Evolutionary conservation across 2,113 vertebrate genomes (phyloP).

Genomic region (Marcusenius ussheri): DNA sequence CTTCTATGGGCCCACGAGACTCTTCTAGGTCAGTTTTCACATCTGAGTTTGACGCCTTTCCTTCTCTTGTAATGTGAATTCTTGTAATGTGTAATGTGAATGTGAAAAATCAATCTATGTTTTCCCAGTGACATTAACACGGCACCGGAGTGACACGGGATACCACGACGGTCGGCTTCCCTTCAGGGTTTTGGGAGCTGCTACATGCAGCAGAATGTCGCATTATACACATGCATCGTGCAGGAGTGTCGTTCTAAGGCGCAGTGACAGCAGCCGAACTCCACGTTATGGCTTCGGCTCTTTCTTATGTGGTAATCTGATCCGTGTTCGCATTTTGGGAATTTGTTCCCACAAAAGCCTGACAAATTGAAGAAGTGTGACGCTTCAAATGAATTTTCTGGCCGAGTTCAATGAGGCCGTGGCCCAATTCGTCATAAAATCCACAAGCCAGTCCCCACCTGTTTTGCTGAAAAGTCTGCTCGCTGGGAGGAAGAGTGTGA

Average conservation of each 20-base stretch:
- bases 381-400: conserved; percentile 13
- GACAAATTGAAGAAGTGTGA: conserved; percentile 11
- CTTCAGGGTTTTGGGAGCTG: background rate
- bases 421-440: background rate
- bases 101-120: background rate
- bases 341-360: background rate
- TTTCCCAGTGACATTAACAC: background rate
- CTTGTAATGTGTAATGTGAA: background rate
- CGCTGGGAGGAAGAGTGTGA: background rate
- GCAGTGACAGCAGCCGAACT: background rate
- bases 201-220: background rate
- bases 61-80: background rate
- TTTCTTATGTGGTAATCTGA: background rate
- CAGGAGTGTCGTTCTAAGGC: background rate
- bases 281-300: background rate
- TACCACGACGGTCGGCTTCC: background rate
- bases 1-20: background rate
- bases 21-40: background rate
- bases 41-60: background rate
- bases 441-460: conserved; percentile 1
- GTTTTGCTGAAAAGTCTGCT: background rate
- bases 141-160: background rate
- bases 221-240: background rate
- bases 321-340: background rate
- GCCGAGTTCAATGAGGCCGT: background rate